A percentile compares a stretch with the other conserved stretches of the same genome.
Conservation (phyloP, 30 jellyfish, hydroid and myxozoan species). For the Rhopilema esculentum region DNA sequence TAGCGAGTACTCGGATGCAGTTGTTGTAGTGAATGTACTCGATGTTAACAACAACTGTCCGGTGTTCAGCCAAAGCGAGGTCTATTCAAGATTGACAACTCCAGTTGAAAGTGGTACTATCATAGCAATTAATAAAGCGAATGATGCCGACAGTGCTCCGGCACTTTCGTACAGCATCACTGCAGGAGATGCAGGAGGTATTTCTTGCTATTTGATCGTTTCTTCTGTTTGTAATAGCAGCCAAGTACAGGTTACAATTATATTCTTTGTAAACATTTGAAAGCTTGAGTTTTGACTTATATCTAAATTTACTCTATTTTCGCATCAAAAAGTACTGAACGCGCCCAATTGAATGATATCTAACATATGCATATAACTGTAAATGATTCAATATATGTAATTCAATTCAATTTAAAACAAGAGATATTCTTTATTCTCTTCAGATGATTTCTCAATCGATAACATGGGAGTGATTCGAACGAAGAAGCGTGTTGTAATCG, state of each 20-base stretch:
- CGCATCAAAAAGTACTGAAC: background rate
- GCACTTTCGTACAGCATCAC: constrained; percentile 59
- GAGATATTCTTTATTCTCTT: background rate
- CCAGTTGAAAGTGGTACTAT: constrained; percentile 72
- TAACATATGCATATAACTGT: no score
- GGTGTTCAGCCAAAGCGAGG: constrained; percentile 35
- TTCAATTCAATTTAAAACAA: no score
- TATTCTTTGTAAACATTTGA: no score
- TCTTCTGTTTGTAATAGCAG: no score
- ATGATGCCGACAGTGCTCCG: constrained; percentile 65
- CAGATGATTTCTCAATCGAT: constrained; percentile 67
- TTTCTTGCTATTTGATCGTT: background rate
- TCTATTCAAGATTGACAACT: constrained; percentile 42
- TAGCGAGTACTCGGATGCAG: constrained; percentile 43
- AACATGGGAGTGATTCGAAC: constrained; percentile 68
- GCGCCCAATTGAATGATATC: no score
- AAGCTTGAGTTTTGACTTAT: no score
- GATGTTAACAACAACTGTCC: constrained; percentile 94
- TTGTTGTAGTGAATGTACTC: constrained; percentile 78
- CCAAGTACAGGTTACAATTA: no score
- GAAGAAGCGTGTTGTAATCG: constrained; percentile 40
- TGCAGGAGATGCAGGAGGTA: constrained; percentile 78
- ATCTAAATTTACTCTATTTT: background rate
- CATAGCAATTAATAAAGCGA: constrained; percentile 46
- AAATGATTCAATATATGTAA: background rate